phyloP scores from a whole-genome alignment of 2,888 invertebrate species.

The Eupithecia vulgata region DNA sequence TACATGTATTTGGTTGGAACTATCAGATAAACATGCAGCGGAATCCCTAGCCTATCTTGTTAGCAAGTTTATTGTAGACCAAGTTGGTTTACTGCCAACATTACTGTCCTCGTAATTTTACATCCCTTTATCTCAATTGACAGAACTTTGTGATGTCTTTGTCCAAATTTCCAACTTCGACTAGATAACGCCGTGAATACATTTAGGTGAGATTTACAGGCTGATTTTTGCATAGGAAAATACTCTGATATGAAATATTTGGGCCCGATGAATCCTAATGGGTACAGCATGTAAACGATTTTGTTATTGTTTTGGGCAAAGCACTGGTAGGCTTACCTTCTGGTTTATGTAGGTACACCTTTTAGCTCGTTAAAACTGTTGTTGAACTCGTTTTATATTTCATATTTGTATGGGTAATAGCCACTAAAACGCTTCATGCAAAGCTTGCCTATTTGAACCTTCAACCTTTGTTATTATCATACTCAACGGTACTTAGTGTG shows the following conservation, averaged over 20 bases:
- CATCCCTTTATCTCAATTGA: slow-evolving; percentile 77
- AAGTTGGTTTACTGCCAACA: slow-evolving; percentile 68
- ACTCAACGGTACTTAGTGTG: slow-evolving; percentile 3
- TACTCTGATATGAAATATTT: slow-evolving; percentile 43
- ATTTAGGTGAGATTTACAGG: slow-evolving; percentile 52
- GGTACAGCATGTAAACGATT: slow-evolving; percentile 41
- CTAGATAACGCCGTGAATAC: slow-evolving; percentile 61
- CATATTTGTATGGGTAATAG: slow-evolving; percentile 25
- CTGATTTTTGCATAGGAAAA: slow-evolving; percentile 45
- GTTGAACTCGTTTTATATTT: slow-evolving; percentile 34
- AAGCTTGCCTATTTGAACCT: slow-evolving; percentile 19
- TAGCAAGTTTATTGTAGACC: slow-evolving; percentile 59
- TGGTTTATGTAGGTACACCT: slow-evolving; percentile 42
- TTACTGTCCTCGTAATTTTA: slow-evolving; percentile 76
- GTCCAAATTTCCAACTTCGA: slow-evolving; percentile 59
- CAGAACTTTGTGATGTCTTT: slow-evolving; percentile 75
- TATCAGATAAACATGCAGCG: slow-evolving; percentile 41
- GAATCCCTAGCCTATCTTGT: slow-evolving; percentile 52
- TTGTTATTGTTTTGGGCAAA: slow-evolving; percentile 45
- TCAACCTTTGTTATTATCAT: slow-evolving; percentile 14
- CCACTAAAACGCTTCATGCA: slow-evolving; percentile 24
- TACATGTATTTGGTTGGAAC: slow-evolving; percentile 30
- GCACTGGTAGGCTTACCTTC: slow-evolving; percentile 37
- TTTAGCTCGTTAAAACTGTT: slow-evolving; percentile 45
- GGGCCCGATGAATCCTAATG: slow-evolving; percentile 42